Base-by-base conservation (phyloP, 2,888 invertebrate species). In the Abrostola tripartita region DNA sequence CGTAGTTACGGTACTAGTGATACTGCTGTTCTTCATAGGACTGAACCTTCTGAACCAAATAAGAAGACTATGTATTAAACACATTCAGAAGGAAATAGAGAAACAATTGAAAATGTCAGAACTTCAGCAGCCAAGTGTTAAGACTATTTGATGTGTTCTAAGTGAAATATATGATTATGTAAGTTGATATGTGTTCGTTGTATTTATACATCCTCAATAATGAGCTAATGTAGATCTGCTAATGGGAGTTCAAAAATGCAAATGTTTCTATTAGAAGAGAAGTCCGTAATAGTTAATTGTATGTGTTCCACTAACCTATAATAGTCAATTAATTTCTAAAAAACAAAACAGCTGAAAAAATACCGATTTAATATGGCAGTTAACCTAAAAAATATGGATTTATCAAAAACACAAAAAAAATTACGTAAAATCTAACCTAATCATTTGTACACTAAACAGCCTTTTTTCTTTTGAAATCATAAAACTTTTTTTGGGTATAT, bases 51-150 rank as follows among this genome's bases (percentile, higher is more conserved):
- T 83, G 50, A 82, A 71, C 52, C 62, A 76, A 52, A 54, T 91
- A 41, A 81, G 78, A 65, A 81, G 63, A 14, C 64, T 76, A 55
- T 89, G 76, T 60, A 60, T 82, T 5, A 77, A 74, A 47, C 83
- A 73, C 57, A 81, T 89, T 41, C 63, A 78, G 54, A 85, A 76
- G 8, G 79, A 87, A 67, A 83, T 88, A 49, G 78, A 77, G 37
- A 81, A 69, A 40, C 83, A 85, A 66, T 58, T 87, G 50, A 74
- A 81, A 5, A 57, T 65, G 0, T 68, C 73, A 8, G 52, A 69
- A 6, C 71, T 64, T 5, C 62, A 67, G 10, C 11, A 9, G 11
- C 9, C 40, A 14, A 52, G 62, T 47, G 35, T 70, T 9, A 81
- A 73, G 52, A 61, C 71, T 54, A 47, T 79, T 53, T 68, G 8